Percentiles rank a stretch among this genome's conserved stretches.
Conservation (phyloP, 2,797 vertebrate genomes). For the Echiichthys vipera region DNA sequence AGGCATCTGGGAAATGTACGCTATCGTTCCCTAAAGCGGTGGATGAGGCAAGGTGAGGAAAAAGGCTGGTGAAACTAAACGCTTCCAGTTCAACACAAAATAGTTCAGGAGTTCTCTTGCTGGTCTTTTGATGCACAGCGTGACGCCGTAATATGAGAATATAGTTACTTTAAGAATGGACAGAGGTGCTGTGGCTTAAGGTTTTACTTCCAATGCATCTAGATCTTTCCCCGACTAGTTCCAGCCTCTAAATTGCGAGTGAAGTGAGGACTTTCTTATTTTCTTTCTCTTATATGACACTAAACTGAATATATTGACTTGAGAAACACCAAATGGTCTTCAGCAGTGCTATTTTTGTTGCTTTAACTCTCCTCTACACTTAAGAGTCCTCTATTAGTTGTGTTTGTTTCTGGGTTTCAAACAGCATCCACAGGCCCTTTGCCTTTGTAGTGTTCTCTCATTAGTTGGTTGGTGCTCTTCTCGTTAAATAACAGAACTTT, state of each 20-base stretch:
- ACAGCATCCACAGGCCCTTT: too few relatives aligned
- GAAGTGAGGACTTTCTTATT: not conserved
- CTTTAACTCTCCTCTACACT: too few relatives aligned
- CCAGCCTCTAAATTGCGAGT: not conserved
- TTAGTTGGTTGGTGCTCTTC: too few relatives aligned
- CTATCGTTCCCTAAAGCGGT: not conserved
- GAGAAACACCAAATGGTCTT: not conserved
- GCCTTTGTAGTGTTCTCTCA: too few relatives aligned
- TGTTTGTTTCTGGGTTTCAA: too few relatives aligned
- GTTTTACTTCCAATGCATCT: not conserved
- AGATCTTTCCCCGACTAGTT: not conserved
- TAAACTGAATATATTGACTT: not conserved
- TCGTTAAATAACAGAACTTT: too few relatives aligned
- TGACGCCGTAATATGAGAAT: not conserved
- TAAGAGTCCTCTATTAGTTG: too few relatives aligned
- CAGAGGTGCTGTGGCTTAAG: too few relatives aligned
- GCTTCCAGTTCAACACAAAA: not conserved
- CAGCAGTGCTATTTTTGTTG: too few relatives aligned
- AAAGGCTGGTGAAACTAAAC: not conserved
- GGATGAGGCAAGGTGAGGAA: not conserved
- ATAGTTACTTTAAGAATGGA: too few relatives aligned
- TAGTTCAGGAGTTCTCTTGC: not conserved
- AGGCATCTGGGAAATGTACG: slow-evolving; percentile 6
- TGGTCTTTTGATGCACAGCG: too few relatives aligned
- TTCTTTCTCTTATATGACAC: not conserved